A percentile compares a stretch with the other conserved stretches of the same genome.
Conservation (phyloP, 2,797 vertebrate genomes). For the Lacerta viridis region DNA sequence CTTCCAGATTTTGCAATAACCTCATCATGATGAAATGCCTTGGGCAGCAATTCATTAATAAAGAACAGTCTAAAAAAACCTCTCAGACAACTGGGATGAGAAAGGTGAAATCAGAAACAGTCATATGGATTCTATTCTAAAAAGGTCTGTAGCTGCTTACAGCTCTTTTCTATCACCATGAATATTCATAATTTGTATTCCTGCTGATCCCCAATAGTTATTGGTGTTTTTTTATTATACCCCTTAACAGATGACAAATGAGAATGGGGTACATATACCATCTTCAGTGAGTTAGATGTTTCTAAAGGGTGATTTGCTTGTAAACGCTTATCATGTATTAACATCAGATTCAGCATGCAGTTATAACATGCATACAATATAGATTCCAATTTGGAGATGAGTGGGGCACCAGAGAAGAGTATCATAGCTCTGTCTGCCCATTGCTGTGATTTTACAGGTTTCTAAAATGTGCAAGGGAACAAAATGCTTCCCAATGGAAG, state of each 20-base stretch:
- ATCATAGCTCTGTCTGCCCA: no score
- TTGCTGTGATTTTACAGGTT: no score
- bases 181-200: constrained; percentile 1
- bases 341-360: background rate
- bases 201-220: background rate
- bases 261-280: constrained; percentile 9
- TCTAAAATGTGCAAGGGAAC: no score
- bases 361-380: background rate
- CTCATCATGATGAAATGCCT: constrained; percentile 40
- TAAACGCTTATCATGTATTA: background rate
- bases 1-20: constrained; percentile 49
- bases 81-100: constrained; percentile 37
- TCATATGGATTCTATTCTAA: background rate
- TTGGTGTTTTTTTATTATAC: background rate
- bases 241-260: background rate
- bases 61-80: constrained; percentile 29
- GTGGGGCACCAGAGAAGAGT: no score
- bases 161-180: background rate
- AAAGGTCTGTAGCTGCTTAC: constrained; percentile 5
- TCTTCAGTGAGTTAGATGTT: background rate
- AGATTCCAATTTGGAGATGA: background rate
- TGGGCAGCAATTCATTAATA: constrained; percentile 48
- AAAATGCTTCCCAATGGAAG: no score
- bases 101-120: constrained; percentile 57
- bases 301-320: background rate